Base-by-base conservation (phyloP, 1,140 invertebrate genomes). In the Matsumurasca onukii region DNA sequence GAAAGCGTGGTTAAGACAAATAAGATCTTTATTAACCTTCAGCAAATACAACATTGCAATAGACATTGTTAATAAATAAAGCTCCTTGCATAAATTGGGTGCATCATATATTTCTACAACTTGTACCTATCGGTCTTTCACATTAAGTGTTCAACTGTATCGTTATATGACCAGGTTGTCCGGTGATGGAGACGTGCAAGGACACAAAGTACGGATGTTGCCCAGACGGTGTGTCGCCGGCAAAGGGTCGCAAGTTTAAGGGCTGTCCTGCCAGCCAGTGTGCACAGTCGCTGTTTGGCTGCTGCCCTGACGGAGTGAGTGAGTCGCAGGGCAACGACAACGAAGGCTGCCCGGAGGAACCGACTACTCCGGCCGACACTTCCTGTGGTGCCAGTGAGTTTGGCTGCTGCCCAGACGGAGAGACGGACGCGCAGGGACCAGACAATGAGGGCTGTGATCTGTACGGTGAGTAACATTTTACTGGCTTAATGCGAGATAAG, bases 131-230 rank as follows among this genome's bases (percentile, higher is more conserved):
- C 20, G 22, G 51, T 39, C 34, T 39, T 17, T 39, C 34, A 39
- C 5, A 39, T 5, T 39, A 39, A 9, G 34, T 39, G 34, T 39
- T 39, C 17, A 39, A 9, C 34, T 39, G n/a, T n/a, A 27, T 72
- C 63, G 20, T n/a, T n/a, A n/a, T n/a, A n/a, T n/a, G n/a, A n/a
- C n/a, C 34, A 85, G 85, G 90, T 20, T 94, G 92, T 76, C 84
- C 86, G 0, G 86, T 81, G 69, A 85, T 86, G 0, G 82, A 88
- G 70, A 94, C 91, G 0, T 94, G 92, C 71, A 83, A 85, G 71
- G 94, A 95, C 52, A 90, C 93, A 0, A 85, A 89, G 74, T 91
- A 86, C 75, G 93, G 94, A 2, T 98, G 96, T 80, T 98, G 97
- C 78, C 82, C 87, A 9, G 96, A 98, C 79, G 91, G 88, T 1